Evolutionary conservation across 92 coral and sea anemone genomes (phyloP).

Genomic region (Virgularia gustaviana): DNA sequence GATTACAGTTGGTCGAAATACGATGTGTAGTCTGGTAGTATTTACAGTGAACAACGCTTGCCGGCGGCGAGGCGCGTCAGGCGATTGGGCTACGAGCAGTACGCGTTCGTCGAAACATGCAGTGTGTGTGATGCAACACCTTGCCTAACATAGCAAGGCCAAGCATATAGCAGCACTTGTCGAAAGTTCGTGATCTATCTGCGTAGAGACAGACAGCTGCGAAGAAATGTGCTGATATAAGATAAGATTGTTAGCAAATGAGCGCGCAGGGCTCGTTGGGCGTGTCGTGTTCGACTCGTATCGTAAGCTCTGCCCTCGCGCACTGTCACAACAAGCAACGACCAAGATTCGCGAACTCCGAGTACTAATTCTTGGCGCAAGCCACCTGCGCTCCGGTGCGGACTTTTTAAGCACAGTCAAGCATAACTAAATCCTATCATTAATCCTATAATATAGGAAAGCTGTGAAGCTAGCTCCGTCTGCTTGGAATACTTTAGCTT

Average conservation of each 20-base stretch:
- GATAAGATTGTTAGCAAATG: slow-evolving; percentile 37
- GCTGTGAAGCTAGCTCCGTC: not conserved
- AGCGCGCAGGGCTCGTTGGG: not conserved
- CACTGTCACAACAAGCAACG: not conserved
- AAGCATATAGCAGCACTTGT: not conserved
- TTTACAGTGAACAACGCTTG: slow-evolving; percentile 15
- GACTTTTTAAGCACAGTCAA: slow-evolving; percentile 1
- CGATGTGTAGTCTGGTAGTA: too few species aligned
- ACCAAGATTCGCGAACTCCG: not conserved
- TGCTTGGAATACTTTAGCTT: too few species aligned
- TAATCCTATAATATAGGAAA: slow-evolving; percentile 14
- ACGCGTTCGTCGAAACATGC: not conserved
- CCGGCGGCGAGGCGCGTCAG: slow-evolving; percentile 13
- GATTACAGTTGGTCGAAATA: too few species aligned
- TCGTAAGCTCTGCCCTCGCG: slow-evolving; percentile 1
- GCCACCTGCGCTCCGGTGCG: not conserved
- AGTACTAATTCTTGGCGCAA: not conserved
- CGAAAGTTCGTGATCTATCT: slow-evolving; percentile 11
- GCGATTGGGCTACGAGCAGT: not conserved
- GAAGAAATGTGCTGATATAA: slow-evolving; percentile 19
- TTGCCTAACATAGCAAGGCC: too few species aligned
- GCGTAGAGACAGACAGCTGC: slow-evolving; percentile 30
- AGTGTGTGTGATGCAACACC: too few species aligned
- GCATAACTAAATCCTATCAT: not conserved
- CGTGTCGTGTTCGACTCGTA: slow-evolving; percentile 15